Evolutionary conservation across 2,113 vertebrate species (phyloP).

Genomic region (Nettapus auritus): DNA sequence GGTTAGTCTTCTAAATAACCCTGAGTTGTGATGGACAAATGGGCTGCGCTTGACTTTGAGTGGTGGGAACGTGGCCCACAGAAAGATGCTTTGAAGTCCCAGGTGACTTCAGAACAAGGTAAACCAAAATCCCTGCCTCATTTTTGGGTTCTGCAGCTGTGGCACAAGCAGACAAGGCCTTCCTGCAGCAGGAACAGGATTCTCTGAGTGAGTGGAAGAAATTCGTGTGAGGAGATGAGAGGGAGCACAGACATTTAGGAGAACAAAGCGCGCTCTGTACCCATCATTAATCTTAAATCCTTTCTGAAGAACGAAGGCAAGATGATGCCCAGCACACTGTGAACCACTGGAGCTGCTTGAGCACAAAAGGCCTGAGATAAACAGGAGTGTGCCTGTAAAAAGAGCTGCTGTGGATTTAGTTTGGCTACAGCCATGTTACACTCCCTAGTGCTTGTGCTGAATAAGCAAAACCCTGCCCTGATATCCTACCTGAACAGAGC

Average conservation of each 20-base stretch:
- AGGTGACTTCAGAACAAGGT: background rate
- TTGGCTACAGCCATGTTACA: background rate
- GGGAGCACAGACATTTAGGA: background rate
- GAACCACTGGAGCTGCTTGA: background rate
- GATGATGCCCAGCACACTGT: background rate
- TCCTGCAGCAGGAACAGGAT: background rate
- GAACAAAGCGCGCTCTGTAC: background rate
- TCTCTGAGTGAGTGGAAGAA: background rate
- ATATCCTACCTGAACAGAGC: background rate
- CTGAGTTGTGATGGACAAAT: background rate
- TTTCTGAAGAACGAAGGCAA: background rate
- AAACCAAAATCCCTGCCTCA: background rate
- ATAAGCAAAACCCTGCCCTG: background rate
- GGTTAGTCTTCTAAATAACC: background rate
- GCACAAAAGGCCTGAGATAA: background rate
- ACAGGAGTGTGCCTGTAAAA: background rate
- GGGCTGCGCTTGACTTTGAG: background rate
- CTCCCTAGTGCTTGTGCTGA: background rate
- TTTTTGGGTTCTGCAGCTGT: background rate
- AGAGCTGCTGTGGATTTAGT: background rate
- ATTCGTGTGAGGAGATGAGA: background rate
- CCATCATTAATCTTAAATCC: background rate
- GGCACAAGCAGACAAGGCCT: background rate
- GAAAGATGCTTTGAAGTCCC: background rate
- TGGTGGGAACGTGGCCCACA: background rate